Percentiles rank a stretch among this genome's conserved stretches.
These are phyloP conservation scores for Canis aureus DNA, from an alignment of 2,113 vertebrate species.

Conservation along the genomic window DNA sequence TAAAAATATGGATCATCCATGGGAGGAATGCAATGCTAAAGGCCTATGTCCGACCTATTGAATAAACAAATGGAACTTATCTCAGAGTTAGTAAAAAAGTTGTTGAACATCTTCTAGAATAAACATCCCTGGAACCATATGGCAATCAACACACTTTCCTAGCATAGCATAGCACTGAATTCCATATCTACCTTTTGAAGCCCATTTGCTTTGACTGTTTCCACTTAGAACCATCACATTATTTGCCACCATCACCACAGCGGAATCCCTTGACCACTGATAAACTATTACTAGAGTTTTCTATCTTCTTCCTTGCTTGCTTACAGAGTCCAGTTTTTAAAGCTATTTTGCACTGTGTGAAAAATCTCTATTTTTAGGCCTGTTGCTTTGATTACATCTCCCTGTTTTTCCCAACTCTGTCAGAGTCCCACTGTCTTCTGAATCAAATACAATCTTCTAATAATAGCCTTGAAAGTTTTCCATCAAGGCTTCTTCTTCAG, in stretches of 20 bases:
- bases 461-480: conserved; percentile 66
- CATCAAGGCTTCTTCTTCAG: conserved; percentile 26
- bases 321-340: not conserved
- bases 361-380: conserved; percentile 70
- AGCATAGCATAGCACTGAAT: not conserved
- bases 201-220: not conserved
- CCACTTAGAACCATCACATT: conserved; percentile 26
- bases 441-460: conserved; percentile 74
- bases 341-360: conserved; percentile 62
- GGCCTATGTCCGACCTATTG: not conserved
- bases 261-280: conserved; percentile 45
- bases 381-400: conserved; percentile 70
- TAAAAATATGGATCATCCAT: not conserved
- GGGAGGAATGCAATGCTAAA: not conserved
- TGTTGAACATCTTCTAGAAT: conserved; percentile 33
- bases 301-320: conserved; percentile 30
- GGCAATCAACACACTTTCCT: not conserved
- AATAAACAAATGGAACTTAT: conserved; percentile 5
- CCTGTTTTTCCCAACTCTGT: conserved; percentile 55
- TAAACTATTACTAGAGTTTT: conserved; percentile 62
- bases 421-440: conserved; percentile 63
- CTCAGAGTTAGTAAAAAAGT: conserved; percentile 23
- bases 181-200: not conserved
- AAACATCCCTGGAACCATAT: conserved; percentile 40
- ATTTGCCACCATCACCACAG: conserved; percentile 4